Evolutionary conservation across 2,888 invertebrate genomes (phyloP), one percentile per base, ranked within the genome.

Genomic region (Desoria tigrina): DNA sequence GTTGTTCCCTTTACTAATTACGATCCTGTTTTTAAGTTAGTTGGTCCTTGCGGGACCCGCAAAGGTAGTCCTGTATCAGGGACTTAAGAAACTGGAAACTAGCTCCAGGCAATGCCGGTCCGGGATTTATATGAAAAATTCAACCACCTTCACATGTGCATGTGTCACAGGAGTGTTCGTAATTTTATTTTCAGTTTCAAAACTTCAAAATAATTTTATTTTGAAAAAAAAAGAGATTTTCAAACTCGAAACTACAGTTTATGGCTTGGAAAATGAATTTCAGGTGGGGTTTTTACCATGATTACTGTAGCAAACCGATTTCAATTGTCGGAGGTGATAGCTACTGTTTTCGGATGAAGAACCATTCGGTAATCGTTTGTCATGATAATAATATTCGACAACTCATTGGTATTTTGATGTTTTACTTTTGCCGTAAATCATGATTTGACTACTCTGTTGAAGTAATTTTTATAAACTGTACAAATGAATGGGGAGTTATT

Each of bases 241-340:
- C n/a, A n/a, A n/a, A n/a, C n/a, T n/a, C n/a, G n/a, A n/a, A n/a
- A n/a, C n/a, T n/a, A n/a, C n/a, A n/a, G n/a, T n/a, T n/a, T n/a
- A n/a, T n/a, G n/a, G n/a, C n/a, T n/a, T n/a, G n/a, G n/a, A n/a
- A n/a, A n/a, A n/a, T n/a, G n/a, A n/a, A n/a, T n/a, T 42, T 18
- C 50, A 71, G 71, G n/a, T 72, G 72, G 72, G 69, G 54, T 1
- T 68, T 70, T 23, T 72, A 72, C 42, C 39, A 53, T 16, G 51
- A 70, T 21, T 70, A 54, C 45, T 72, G 72, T 28, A 59, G 59
- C 6, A 57, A 63, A 28, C 68, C 72, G 0, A 18, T 39, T 16
- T 11, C 66, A 11, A 57, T 72, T n/a, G 28, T 69, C 4, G 72
- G 66, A 16, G 72, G 72, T 4, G 60, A 66, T 23, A 18, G 60